Evolutionary conservation across 2,797 vertebrate species (phyloP).

Genomic region (Pseudochaenichthys georgianus): DNA sequence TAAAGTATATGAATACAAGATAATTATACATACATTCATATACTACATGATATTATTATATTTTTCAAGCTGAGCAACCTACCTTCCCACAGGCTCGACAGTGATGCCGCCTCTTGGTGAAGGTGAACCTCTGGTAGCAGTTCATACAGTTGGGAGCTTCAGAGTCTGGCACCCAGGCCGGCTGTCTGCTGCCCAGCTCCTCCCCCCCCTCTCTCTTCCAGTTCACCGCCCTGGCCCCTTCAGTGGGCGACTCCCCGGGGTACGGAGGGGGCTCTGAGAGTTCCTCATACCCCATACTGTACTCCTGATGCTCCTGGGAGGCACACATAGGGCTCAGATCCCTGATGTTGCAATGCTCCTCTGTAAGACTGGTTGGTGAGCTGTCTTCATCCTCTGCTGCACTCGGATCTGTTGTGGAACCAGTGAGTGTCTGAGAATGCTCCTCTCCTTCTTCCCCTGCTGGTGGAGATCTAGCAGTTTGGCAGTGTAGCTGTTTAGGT

Average conservation of each 20-base stretch:
- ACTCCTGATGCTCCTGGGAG: constrained; percentile 68
- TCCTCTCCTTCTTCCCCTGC: constrained; percentile 61
- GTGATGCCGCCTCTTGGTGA: constrained; percentile 95
- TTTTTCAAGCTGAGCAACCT: background rate
- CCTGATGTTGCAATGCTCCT: constrained; percentile 45
- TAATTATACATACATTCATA: too few species aligned
- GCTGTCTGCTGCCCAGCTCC: constrained; percentile 87
- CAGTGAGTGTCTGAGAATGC: background rate
- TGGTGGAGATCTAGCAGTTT: constrained; percentile 70
- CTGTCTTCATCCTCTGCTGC: constrained; percentile 56
- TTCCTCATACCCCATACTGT: constrained; percentile 74
- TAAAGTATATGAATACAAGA: too few species aligned
- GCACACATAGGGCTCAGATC: constrained; percentile 45
- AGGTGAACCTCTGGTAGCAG: constrained; percentile 94
- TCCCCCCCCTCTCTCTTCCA: constrained; percentile 66
- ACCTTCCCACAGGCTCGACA: constrained; percentile 97
- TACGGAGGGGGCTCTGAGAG: constrained; percentile 85
- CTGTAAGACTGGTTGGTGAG: constrained; percentile 42
- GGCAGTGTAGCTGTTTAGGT: constrained; percentile 88
- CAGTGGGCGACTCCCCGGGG: constrained; percentile 65
- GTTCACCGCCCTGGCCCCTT: constrained; percentile 41
- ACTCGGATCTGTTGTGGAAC: too few species aligned
- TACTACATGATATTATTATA: too few species aligned
- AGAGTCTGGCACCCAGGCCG: constrained; percentile 94
- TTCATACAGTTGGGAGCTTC: constrained; percentile 97